Percentiles rank a stretch among this genome's conserved stretches.
Evolutionary conservation across 2,113 vertebrate genomes (phyloP).

Genomic region (Balaeniceps rex): DNA sequence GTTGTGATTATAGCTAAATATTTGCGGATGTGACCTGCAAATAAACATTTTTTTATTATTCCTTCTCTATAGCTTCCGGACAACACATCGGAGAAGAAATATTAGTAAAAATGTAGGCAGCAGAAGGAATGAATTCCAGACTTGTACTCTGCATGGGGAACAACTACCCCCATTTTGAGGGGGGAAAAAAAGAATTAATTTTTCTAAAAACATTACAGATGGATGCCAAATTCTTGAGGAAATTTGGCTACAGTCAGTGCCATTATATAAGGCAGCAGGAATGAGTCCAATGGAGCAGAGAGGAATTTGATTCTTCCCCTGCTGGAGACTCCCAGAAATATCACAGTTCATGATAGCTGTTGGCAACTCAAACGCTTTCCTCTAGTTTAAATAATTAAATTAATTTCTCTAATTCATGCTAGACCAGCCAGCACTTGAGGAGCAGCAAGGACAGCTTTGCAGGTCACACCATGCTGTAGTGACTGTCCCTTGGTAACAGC

Average conservation of each 20-base stretch:
- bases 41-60: slow-evolving; percentile 17
- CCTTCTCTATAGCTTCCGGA: background rate
- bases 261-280: background rate
- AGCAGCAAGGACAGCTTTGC: background rate
- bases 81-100: background rate
- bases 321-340: background rate
- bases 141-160: background rate
- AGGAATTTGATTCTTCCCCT: background rate
- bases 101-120: background rate
- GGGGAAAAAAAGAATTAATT: background rate
- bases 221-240: slow-evolving; percentile 20
- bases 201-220: background rate
- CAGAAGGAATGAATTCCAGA: background rate
- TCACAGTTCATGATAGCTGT: background rate
- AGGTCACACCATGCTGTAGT: background rate
- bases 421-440: background rate
- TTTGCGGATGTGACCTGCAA: background rate
- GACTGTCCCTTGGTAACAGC: background rate
- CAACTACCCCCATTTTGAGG: background rate
- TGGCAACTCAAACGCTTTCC: background rate
- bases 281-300: background rate
- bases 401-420: background rate
- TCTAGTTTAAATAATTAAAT: background rate
- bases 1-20: slow-evolving; percentile 6
- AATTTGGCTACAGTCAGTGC: background rate